Base-by-base conservation (phyloP, 2,888 invertebrate genomes). In the Limnephilus lunatus region DNA sequence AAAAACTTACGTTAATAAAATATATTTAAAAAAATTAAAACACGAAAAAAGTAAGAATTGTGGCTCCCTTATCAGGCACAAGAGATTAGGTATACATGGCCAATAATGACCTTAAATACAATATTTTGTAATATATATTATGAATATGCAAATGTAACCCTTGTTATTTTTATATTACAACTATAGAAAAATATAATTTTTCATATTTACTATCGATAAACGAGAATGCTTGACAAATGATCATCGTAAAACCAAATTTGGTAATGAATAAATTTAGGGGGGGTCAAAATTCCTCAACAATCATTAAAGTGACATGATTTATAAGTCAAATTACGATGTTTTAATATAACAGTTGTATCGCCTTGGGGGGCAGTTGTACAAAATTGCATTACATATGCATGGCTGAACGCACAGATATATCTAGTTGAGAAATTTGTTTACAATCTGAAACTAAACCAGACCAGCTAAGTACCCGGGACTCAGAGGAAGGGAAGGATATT, bases 401-500 rank as follows among this genome's bases (percentile, higher is more conserved):
- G 91, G 85, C 81, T 53, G 89, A 92, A 81, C 86, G 82, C 14
- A 44, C 14, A 32, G 39, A 83, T 90, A 92, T 89, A 81, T 93
- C 89, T 81, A 85, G 81, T 90, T 93, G 93, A 93, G 92, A 93
- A 93, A 93, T 93, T 93, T 93, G 92, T 91, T 93, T 93, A 90
- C 91, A 90, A 90, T 90, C 85, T 89, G 80, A 90, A 88, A 87
- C 81, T 87, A 39, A 92, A 89, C 68, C 85, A 89, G 39, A 68
- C 82, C 89, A 30, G 53, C 12, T 35, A n/a, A 88, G 80, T 91
- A 81, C 86, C n/a, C 30, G 31, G 87, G 39, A 86, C 32, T 25
- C 35, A 35, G 88, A 83, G 39, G 68, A 68, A n/a, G 68, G 68
- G 68, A n/a, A 90, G 85, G 81, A 68, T 81, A 93, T 93, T 93